These are phyloP conservation scores for Corythaixoides concolor DNA, from an alignment of 2,113 vertebrate genomes.

Conservation along the genomic window DNA sequence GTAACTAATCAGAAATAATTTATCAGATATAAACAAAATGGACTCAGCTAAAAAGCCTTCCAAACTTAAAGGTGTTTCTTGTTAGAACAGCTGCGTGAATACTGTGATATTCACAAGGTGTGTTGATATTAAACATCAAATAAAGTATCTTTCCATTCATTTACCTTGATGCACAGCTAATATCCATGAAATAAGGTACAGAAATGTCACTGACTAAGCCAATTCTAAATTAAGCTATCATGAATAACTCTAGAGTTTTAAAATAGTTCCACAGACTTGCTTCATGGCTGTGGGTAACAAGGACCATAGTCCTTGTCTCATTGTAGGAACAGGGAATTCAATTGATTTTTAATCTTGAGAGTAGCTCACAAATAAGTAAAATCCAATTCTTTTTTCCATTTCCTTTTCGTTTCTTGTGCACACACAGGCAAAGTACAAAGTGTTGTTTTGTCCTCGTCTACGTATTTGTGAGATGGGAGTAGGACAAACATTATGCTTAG, in stretches of 20 bases:
- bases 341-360: background rate
- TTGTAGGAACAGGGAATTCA: background rate
- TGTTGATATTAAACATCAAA: background rate
- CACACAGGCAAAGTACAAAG: background rate
- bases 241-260: background rate
- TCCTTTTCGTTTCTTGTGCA: background rate
- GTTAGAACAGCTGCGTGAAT: background rate
- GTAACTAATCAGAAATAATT: constrained; percentile 37
- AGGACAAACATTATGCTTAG: background rate
- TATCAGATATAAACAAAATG: background rate
- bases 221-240: background rate
- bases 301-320: background rate
- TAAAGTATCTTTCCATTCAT: background rate
- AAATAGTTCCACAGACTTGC: background rate
- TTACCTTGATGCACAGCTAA: background rate
- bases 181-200: background rate
- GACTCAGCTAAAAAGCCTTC: background rate
- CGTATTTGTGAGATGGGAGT: background rate
- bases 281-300: background rate
- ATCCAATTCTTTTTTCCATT: background rate
- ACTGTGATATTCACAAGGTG: background rate
- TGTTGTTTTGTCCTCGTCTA: background rate
- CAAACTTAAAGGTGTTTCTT: background rate
- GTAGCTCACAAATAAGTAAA: background rate
- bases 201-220: background rate